Percentiles rank a stretch among this genome's conserved stretches.
phyloP scores from a whole-genome alignment of 2,888 invertebrate species.

The Cosmia pyralina region DNA sequence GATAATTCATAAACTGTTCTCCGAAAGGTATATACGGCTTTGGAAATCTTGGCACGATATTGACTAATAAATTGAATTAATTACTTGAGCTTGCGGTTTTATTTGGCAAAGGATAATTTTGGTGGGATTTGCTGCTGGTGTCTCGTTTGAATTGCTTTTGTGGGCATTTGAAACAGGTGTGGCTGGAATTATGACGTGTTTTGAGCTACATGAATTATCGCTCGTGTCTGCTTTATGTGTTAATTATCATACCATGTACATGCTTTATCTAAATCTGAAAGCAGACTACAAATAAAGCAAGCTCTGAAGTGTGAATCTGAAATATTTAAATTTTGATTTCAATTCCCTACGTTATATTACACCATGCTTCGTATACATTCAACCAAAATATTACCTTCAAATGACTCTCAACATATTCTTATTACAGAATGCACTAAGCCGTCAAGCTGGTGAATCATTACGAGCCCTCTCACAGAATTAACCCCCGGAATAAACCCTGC shows the following conservation, averaged over 20 bases:
- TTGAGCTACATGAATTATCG: constrained; percentile 44
- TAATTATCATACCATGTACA: constrained; percentile 29
- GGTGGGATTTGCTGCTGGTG: constrained; percentile 59
- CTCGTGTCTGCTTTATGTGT: constrained; percentile 25
- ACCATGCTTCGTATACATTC: neutral
- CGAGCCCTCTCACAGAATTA: constrained; percentile 59
- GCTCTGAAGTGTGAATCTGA: neutral
- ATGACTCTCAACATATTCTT: constrained; percentile 39
- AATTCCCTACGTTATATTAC: constrained; percentile 1
- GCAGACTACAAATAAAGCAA: constrained; percentile 10
- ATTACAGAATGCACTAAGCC: constrained; percentile 58
- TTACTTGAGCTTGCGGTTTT: constrained; percentile 68
- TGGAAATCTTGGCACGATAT: constrained; percentile 71
- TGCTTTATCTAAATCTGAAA: constrained; percentile 30
- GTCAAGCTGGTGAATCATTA: constrained; percentile 57
- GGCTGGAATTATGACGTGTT: constrained; percentile 52
- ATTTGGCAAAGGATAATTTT: constrained; percentile 65
- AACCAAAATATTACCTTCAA: constrained; percentile 30
- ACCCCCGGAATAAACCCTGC: constrained; percentile 65
- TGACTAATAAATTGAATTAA: constrained; percentile 78
- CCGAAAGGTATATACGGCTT: constrained; percentile 61
- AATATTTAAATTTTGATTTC: constrained; percentile 23
- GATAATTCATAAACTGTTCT: constrained; percentile 76
- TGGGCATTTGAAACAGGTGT: constrained; percentile 62
- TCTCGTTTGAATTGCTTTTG: constrained; percentile 62